Base-by-base conservation (phyloP, 2,888 invertebrate species). In the Frankliniella fusca region DNA sequence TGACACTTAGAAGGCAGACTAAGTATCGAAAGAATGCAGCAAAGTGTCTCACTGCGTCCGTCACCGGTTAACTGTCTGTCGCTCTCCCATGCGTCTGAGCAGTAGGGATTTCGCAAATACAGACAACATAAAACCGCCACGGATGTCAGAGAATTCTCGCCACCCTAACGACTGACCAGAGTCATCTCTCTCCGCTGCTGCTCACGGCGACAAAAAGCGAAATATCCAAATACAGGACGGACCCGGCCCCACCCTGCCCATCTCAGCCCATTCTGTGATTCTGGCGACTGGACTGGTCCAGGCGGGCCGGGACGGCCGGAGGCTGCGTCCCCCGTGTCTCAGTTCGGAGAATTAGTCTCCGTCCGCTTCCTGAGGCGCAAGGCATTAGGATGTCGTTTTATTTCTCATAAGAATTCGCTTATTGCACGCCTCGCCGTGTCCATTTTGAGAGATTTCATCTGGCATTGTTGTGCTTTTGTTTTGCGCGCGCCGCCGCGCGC, bases 361-460 rank as follows among this genome's bases (percentile, higher is more conserved):
- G 27, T 38, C 38, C 38, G 38, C 38, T 38, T 38, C 38, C 38
- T 38, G 38, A 38, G 38, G 38, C 38, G 38, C 38, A 38, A 38
- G 38, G 38, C 23, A 76, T 27, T 27, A 76, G 23, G 70, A 76
- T 76, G 70, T 76, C 23, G 23, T 76, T 76, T 76, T 76, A 76
- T 76, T 76, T 23, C 27, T 27, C 70, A 27, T 76, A 76, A 76
- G 70, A 76, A 76, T 76, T 76, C 70, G 70, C 70, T 76, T 76
- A 76, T 76, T 76, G 70, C 70, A 11, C 27, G 38, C 38, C 38
- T 5, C 38, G 38, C 27, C 27, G 70, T 76, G 70, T 76, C 70
- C 70, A 23, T 76, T 76, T 76, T 76, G 70, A 76, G 70, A 76
- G 70, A 76, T 76, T 76, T 76, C 70, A 76, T 76, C 70, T 23